Conservation (phyloP, 2,113 vertebrate species). For the Cinclus mexicanus region DNA sequence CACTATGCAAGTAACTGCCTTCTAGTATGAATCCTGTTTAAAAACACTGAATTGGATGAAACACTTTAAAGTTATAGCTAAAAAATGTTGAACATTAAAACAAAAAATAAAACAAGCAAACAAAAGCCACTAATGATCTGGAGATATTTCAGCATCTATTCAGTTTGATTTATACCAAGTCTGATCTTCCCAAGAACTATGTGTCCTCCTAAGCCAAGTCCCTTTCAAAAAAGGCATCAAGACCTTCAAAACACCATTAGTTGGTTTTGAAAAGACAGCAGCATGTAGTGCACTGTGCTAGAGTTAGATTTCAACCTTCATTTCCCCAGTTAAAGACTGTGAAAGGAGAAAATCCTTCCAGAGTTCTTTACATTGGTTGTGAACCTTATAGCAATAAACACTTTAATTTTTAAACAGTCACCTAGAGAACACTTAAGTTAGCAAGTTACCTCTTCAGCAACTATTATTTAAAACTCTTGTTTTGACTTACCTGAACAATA, state of each 20-base stretch:
- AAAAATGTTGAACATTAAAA: neutral
- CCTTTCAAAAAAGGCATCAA: neutral
- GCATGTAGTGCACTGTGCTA: neutral
- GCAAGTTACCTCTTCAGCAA: neutral
- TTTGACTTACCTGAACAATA: constrained; percentile 89
- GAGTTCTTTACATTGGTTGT: neutral
- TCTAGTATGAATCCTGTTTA: neutral
- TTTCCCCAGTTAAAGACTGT: neutral
- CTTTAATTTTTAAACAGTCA: neutral
- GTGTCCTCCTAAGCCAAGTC: neutral
- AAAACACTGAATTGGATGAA: neutral
- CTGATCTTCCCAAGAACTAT: neutral
- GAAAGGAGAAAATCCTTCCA: neutral
- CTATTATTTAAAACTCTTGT: neutral
- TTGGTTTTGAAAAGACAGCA: neutral
- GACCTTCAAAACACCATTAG: neutral
- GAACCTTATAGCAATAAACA: neutral
- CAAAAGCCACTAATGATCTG: neutral
- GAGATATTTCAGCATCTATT: neutral
- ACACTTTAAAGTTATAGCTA: neutral
- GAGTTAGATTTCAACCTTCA: neutral
- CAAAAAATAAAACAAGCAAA: neutral
- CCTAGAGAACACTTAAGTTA: neutral
- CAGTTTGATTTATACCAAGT: neutral
- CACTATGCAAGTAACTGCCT: neutral